Conservation (phyloP, 2,888 invertebrate species). For the Drosophila pegasa region DNA sequence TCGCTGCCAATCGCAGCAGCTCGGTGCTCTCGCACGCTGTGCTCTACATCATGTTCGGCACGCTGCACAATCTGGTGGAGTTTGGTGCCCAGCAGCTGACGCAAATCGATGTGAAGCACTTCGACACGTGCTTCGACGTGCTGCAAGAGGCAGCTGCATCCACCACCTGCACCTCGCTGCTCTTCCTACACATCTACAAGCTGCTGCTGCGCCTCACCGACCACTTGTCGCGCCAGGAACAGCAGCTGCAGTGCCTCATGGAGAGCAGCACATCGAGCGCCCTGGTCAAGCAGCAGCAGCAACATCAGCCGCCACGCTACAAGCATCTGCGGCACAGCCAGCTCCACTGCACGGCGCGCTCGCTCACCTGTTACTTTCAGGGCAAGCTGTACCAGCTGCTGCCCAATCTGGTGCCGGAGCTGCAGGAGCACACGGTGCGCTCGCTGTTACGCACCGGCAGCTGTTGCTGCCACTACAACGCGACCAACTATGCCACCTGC, state of each 20-base stretch:
- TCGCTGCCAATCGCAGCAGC: conserved; percentile 65
- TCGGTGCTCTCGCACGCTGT: conserved; percentile 71
- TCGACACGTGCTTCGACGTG: conserved; percentile 76
- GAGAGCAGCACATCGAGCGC: conserved; percentile 62
- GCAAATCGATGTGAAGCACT: conserved; percentile 73
- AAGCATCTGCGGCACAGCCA: conserved; percentile 64
- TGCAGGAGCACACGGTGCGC: conserved; percentile 78
- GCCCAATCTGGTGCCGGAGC: conserved; percentile 59
- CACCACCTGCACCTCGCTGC: conserved; percentile 31
- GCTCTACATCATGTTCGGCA: conserved; percentile 81
- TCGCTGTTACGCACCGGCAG: conserved; percentile 78
- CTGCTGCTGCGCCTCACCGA: conserved; percentile 79
- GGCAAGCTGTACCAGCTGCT: conserved; percentile 78
- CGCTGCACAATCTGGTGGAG: conserved; percentile 80
- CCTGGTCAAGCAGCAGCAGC: conserved; percentile 49
- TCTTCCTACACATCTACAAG: conserved; percentile 72
- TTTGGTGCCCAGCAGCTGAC: conserved; percentile 47
- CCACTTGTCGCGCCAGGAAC: conserved; percentile 74
- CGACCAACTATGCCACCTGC: conserved; percentile 70
- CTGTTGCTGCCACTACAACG: conserved; percentile 83
- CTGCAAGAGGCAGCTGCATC: conserved; percentile 59
- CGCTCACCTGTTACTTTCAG: conserved; percentile 82
- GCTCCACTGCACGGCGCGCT: conserved; percentile 68
- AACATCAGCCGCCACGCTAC: conserved; percentile 41
- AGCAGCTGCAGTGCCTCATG: conserved; percentile 51